A percentile compares a stretch with the other conserved stretches of the same genome.
Conservation (phyloP, 1,140 invertebrate species). For the Ceratosolen solmsi region DNA sequence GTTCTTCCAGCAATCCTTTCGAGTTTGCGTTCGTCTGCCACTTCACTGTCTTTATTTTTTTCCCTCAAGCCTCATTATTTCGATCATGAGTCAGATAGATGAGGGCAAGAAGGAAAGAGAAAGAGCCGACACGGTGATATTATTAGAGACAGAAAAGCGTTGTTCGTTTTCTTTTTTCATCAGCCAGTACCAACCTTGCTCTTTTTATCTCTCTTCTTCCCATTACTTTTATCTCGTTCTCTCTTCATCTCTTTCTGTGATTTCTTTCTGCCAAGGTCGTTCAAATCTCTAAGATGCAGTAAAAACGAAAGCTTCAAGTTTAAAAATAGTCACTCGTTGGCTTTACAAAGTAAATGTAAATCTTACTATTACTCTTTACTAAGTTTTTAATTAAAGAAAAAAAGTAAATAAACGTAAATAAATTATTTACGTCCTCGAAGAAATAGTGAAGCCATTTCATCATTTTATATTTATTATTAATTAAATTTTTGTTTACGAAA, state of each 20-base stretch:
- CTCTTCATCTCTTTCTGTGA: background rate
- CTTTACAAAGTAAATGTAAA: background rate
- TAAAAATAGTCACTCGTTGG: constrained; percentile 3
- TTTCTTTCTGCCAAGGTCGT: constrained; percentile 46
- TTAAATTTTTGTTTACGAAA: no score
- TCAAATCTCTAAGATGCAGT: background rate
- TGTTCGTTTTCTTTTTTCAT: constrained; percentile 64
- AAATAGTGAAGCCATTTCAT: background rate
- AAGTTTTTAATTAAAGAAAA: background rate
- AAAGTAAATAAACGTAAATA: no score
- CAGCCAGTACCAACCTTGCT: constrained; percentile 33
- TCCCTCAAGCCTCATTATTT: constrained; percentile 68
- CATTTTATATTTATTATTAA: no score
- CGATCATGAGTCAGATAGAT: constrained; percentile 67
- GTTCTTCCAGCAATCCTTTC: constrained; percentile 52
- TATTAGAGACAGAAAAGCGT: constrained; percentile 72
- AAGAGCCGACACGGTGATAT: constrained; percentile 68
- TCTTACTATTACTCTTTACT: background rate
- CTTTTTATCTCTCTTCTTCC: constrained; percentile 6
- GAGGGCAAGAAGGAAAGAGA: constrained; percentile 62
- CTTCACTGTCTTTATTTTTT: background rate
- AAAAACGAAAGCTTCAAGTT: background rate
- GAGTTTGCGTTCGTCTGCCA: background rate
- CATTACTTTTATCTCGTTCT: background rate
- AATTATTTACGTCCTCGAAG: background rate